A percentile compares a stretch with the other conserved stretches of the same genome.
phyloP scores from a whole-genome alignment of 2,797 vertebrate species.

The Anguilla marmorata region DNA sequence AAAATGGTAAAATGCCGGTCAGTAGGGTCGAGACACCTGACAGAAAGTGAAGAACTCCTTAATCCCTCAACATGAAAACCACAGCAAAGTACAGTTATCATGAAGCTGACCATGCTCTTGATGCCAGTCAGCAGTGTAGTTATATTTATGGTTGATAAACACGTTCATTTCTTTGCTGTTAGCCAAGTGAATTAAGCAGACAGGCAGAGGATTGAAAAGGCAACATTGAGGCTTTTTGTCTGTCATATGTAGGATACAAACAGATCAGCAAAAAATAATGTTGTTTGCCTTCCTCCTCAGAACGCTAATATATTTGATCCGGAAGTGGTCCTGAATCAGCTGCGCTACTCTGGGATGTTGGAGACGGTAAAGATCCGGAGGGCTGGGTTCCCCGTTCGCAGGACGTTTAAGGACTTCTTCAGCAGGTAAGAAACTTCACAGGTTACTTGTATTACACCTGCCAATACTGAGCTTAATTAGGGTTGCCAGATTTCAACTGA shows the following conservation, averaged over 20 bases:
- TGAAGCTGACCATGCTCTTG: background rate
- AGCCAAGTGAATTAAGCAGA: background rate
- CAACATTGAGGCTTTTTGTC: background rate
- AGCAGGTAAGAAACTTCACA: conserved; percentile 67
- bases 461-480: background rate
- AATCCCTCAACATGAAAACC: background rate
- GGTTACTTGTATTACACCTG: too few relatives aligned
- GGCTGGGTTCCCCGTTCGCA: conserved; percentile 86
- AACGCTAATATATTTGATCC: conserved; percentile 79
- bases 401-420: conserved; percentile 82
- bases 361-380: conserved; percentile 89
- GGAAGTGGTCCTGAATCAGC: conserved; percentile 85
- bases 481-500: background rate
- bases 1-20: background rate
- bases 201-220: background rate
- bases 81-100: background rate
- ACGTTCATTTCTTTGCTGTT: background rate
- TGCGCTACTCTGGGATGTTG: conserved; percentile 89
- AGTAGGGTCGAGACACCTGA: background rate
- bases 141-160: background rate
- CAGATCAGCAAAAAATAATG: background rate
- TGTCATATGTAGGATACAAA: background rate
- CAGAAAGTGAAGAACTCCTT: background rate
- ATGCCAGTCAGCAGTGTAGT: background rate
- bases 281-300: conserved; percentile 44